phyloP scores from a whole-genome alignment of 2,113 vertebrate species.

The Dinomys branickii region DNA sequence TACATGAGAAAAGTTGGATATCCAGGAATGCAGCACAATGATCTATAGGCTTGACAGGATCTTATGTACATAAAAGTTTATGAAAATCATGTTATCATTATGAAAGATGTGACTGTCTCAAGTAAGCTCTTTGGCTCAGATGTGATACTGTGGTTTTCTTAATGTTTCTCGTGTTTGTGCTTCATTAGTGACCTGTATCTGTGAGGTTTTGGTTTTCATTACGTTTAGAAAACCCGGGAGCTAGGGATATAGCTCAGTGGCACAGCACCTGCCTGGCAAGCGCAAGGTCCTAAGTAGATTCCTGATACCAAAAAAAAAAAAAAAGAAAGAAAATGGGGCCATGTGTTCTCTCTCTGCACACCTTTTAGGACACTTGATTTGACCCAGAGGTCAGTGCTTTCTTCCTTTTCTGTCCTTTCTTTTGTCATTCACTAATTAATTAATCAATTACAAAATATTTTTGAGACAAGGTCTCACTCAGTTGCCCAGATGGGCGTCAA shows the following conservation, averaged over 20 bases:
- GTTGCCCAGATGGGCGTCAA: too few species aligned
- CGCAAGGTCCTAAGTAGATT: too few species aligned
- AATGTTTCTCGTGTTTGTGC: not conserved
- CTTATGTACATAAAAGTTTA: not conserved
- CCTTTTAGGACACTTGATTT: not conserved
- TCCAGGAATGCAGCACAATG: not conserved
- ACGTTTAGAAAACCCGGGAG: not conserved
- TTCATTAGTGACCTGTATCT: not conserved
- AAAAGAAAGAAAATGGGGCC: too few species aligned
- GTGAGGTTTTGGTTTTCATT: not conserved
- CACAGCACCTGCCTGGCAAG: too few species aligned
- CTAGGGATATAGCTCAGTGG: too few species aligned
- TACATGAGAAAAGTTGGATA: not conserved
- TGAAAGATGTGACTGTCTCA: not conserved
- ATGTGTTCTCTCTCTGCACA: not conserved
- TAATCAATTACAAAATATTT: too few species aligned
- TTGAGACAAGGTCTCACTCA: too few species aligned
- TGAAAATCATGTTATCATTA: not conserved
- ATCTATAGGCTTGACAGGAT: not conserved
- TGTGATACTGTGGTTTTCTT: not conserved
- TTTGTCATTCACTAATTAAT: too few species aligned
- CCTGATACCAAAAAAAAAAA: too few species aligned
- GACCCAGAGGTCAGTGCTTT: too few species aligned
- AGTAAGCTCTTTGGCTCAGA: not conserved
- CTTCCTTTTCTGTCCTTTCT: too few species aligned